Evolutionary conservation across 1,140 invertebrate genomes (phyloP).

Genomic region (Procambarus virginalis): DNA sequence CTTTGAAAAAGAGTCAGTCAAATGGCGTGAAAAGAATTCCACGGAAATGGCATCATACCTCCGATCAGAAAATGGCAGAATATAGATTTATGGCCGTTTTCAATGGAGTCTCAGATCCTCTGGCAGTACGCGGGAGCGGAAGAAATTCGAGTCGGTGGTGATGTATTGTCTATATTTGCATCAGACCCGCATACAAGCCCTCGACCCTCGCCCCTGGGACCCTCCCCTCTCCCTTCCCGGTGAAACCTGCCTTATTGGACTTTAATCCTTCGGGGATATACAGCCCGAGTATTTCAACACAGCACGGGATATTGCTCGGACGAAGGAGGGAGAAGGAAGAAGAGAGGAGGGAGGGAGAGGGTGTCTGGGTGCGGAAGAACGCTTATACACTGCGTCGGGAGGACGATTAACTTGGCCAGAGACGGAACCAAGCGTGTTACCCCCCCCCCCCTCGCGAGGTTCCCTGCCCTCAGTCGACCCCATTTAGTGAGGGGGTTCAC

Average conservation of each 20-base stretch:
- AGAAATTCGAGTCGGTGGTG: conserved; percentile 9
- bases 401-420: neutral
- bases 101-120: neutral
- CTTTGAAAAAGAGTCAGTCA: conserved; percentile 9
- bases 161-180: conserved; percentile 19
- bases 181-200: conserved; percentile 7
- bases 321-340: neutral
- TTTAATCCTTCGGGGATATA: conserved; percentile 10
- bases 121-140: neutral
- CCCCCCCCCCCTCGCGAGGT: neutral
- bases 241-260: conserved; percentile 3
- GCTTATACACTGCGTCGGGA: neutral
- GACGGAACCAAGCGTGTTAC: neutral
- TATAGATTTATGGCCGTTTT: conserved; percentile 14
- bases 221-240: neutral
- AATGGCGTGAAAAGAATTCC: conserved; percentile 6
- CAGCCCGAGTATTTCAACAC: neutral
- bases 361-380: neutral
- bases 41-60: neutral
- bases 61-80: conserved; percentile 12
- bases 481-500: neutral
- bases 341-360: neutral
- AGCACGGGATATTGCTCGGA: neutral
- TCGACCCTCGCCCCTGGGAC: neutral
- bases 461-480: neutral